A percentile compares a stretch with the other conserved stretches of the same genome.
These are phyloP conservation scores for Ostrea denselamellosa DNA, from an alignment of 1,140 invertebrate species.

Conservation along the genomic window DNA sequence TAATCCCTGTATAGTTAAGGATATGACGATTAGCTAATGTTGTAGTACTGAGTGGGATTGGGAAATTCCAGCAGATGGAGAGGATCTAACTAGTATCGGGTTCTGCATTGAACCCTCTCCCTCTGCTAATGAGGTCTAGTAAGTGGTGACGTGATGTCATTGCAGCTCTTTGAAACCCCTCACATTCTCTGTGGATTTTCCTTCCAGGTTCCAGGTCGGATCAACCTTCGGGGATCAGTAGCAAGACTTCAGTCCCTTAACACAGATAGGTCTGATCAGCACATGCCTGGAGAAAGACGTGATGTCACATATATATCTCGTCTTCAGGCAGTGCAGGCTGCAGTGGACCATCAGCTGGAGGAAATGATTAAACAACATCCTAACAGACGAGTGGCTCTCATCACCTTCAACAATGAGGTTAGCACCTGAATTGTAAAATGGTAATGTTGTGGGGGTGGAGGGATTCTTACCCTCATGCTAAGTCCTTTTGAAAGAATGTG, in stretches of 20 bases:
- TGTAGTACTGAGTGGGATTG: no score
- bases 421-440: not conserved
- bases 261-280: slow-evolving; percentile 64
- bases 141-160: no score
- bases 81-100: no score
- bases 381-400: slow-evolving; percentile 71
- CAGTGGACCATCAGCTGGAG: slow-evolving; percentile 76
- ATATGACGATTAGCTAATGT: no score
- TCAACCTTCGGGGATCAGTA: slow-evolving; percentile 67
- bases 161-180: no score
- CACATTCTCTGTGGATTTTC: not conserved
- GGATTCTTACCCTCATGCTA: no score
- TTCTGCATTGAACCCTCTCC: no score
- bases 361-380: slow-evolving; percentile 72
- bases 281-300: slow-evolving; percentile 66
- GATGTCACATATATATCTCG: slow-evolving; percentile 73
- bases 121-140: no score
- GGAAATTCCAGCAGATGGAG: no score
- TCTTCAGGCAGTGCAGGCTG: slow-evolving; percentile 76
- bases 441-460: not conserved
- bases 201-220: slow-evolving; percentile 71
- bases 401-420: slow-evolving; percentile 76
- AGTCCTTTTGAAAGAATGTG: no score
- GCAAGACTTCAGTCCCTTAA: slow-evolving; percentile 62
- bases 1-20: no score